Evolutionary conservation across 2,888 invertebrate genomes (phyloP).

Genomic region (Sarcophaga carnaria): DNA sequence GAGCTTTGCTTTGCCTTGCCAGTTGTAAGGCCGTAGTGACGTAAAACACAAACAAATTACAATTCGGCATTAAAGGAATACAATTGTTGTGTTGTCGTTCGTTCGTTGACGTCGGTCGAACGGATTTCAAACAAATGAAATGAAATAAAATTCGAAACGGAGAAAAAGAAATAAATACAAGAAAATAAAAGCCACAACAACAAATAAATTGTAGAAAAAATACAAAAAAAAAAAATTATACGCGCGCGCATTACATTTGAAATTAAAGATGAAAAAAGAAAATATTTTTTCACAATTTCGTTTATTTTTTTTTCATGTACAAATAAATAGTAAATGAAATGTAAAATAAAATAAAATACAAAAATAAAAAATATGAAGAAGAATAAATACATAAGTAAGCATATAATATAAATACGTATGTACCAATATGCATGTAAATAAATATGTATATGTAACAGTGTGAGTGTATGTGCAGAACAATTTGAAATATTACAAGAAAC

Average conservation of each 20-base stretch:
- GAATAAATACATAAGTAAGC: constrained; percentile 16
- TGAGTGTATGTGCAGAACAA: constrained; percentile 24
- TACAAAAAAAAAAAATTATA: constrained; percentile 33
- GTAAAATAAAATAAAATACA: constrained; percentile 9
- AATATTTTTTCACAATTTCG: too few species aligned
- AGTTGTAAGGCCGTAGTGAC: constrained; percentile 19
- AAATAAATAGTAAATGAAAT: constrained; percentile 53
- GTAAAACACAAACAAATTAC: constrained; percentile 46
- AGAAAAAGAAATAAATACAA: constrained; percentile 5
- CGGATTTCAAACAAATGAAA: constrained; percentile 55
- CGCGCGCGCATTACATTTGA: constrained; percentile 65
- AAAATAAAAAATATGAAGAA: not conserved
- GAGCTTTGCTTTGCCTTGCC: not conserved
- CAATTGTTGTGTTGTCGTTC: constrained; percentile 45
- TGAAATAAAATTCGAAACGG: constrained; percentile 21
- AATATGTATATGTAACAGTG: constrained; percentile 16
- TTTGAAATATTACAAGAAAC: constrained; percentile 31
- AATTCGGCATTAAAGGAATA: constrained; percentile 11
- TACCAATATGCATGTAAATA: not conserved
- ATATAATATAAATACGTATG: constrained; percentile 17
- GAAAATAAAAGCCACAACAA: constrained; percentile 11
- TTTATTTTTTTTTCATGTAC: constrained; percentile 33
- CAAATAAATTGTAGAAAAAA: not conserved
- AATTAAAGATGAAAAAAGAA: constrained; percentile 53
- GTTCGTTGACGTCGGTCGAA: constrained; percentile 2